These are phyloP conservation scores for Euwallacea similis DNA, from an alignment of 1,140 invertebrate genomes.

Conservation along the genomic window DNA sequence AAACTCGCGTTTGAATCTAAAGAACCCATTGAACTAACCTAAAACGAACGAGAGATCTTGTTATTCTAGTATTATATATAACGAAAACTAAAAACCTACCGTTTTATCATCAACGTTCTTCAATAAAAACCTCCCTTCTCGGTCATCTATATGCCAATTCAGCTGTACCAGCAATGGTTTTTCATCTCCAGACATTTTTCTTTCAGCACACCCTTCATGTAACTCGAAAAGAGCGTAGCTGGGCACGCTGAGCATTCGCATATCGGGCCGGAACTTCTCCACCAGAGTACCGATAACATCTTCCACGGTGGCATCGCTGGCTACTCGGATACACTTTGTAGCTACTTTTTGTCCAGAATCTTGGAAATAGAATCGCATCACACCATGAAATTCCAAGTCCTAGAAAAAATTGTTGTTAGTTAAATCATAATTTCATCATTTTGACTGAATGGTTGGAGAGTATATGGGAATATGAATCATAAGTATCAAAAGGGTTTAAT, in stretches of 20 bases:
- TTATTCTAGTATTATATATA: not conserved
- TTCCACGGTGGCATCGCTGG: slow-evolving; percentile 90
- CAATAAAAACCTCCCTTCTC: slow-evolving; percentile 95
- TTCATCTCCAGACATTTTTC: slow-evolving; percentile 85
- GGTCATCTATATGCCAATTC: slow-evolving; percentile 98
- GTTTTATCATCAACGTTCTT: slow-evolving; percentile 84
- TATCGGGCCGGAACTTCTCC: slow-evolving; percentile 99
- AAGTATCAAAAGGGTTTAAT: too few relatives aligned
- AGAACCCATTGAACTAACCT: slow-evolving; percentile 62
- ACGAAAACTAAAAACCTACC: slow-evolving; percentile 50
- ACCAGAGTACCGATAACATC: slow-evolving; percentile 95
- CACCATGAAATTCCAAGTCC: slow-evolving; percentile 98
- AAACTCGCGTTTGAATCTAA: slow-evolving; percentile 68
- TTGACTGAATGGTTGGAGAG: too few relatives aligned
- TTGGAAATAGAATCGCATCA: slow-evolving; percentile 99
- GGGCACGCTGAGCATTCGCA: slow-evolving; percentile 95
- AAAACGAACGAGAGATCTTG: not conserved
- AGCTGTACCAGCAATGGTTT: slow-evolving; percentile 96
- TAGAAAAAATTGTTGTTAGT: slow-evolving; percentile 56
- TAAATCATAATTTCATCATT: too few relatives aligned
- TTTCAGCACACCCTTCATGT: slow-evolving; percentile 94
- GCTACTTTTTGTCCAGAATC: slow-evolving; percentile 95
- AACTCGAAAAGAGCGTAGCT: slow-evolving; percentile 97
- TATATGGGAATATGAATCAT: too few relatives aligned
- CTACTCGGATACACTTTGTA: slow-evolving; percentile 98